Evolutionary conservation across 2,888 invertebrate species (phyloP).

Genomic region (Drosophila borborema): DNA sequence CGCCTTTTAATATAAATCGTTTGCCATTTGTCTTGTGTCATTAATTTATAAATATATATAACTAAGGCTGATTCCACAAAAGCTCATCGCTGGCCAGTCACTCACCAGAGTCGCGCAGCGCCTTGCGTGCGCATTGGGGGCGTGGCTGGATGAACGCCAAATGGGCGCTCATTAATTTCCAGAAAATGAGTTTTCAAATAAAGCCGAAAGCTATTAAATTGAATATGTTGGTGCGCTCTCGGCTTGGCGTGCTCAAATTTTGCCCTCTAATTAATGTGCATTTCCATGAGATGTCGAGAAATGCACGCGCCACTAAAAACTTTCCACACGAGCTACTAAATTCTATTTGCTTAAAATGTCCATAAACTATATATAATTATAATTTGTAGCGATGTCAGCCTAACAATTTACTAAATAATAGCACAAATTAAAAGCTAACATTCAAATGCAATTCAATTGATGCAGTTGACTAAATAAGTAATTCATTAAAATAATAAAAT

Average conservation of each 20-base stretch:
- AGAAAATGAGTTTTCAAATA: constrained; percentile 72
- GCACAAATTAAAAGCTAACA: neutral
- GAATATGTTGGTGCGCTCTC: constrained; percentile 45
- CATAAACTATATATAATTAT: constrained; percentile 13
- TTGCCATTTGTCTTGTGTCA: constrained; percentile 73
- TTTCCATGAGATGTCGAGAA: constrained; percentile 40
- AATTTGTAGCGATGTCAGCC: constrained; percentile 15
- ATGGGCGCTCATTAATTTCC: constrained; percentile 77
- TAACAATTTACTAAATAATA: constrained; percentile 24
- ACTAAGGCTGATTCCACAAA: constrained; percentile 60
- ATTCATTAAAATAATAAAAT: constrained; percentile 38
- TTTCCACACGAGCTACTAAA: constrained; percentile 40
- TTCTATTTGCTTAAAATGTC: constrained; percentile 21
- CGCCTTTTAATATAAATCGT: constrained; percentile 70
- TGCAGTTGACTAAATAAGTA: constrained; percentile 47
- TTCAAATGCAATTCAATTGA: constrained; percentile 28
- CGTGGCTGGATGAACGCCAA: constrained; percentile 69
- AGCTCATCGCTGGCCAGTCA: constrained; percentile 39
- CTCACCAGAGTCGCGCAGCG: constrained; percentile 14
- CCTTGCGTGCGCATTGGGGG: constrained; percentile 72
- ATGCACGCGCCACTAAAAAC: constrained; percentile 49
- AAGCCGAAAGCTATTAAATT: constrained; percentile 67
- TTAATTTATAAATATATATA: constrained; percentile 73
- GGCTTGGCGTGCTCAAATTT: constrained; percentile 53
- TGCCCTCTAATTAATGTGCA: constrained; percentile 72